These are phyloP conservation scores for Dipodomys spectabilis DNA, from an alignment of 2,113 vertebrate species.

Conservation along the genomic window DNA sequence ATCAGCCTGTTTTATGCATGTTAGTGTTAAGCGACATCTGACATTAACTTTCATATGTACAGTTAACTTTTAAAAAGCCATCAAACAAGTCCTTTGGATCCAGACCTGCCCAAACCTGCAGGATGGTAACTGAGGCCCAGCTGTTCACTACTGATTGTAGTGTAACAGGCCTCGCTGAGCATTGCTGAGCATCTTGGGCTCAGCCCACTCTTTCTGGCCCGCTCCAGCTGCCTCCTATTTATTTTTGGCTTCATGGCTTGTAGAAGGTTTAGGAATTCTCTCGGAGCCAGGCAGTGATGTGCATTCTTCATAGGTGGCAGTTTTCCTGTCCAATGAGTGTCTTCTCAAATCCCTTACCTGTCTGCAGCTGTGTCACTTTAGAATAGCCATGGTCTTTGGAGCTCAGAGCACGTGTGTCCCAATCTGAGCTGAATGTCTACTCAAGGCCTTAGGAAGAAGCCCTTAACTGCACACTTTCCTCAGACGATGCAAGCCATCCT, in stretches of 20 bases:
- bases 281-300: neutral
- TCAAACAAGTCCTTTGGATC: neutral
- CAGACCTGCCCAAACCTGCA: neutral
- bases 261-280: constrained; percentile 47
- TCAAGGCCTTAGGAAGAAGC: neutral
- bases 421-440: constrained; percentile 4
- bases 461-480: neutral
- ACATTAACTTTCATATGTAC: constrained; percentile 25
- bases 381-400: neutral
- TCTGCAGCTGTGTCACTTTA: neutral
- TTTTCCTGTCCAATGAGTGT: constrained; percentile 20
- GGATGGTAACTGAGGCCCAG: neutral
- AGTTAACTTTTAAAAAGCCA: neutral
- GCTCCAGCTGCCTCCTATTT: constrained; percentile 67
- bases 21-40: constrained; percentile 26
- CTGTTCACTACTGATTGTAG: neutral
- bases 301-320: constrained; percentile 43
- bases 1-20: neutral
- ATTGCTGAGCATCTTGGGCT: neutral
- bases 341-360: constrained; percentile 29
- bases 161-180: neutral
- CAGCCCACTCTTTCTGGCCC: neutral
- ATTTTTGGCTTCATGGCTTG: constrained; percentile 55
- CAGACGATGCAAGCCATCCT: neutral
- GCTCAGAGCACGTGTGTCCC: neutral